Base-by-base conservation (phyloP, 2,113 vertebrate species). In the Callipepla californica region DNA sequence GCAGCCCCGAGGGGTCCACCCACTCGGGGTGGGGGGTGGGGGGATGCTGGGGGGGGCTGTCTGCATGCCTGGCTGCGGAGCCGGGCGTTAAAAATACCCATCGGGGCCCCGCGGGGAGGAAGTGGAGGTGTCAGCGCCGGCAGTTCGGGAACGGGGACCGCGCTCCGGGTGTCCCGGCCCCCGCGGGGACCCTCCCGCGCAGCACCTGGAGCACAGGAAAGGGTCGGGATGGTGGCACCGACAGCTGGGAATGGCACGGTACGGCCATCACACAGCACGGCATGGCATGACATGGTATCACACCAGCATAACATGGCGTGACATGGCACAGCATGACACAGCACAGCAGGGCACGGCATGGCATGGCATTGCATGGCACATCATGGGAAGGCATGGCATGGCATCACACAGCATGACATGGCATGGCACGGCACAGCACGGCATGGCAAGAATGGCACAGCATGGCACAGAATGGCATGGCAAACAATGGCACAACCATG, bases 121-220 rank as follows among this genome's bases (percentile, higher is more conserved):
- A 95, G 95, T 83, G 95, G 95, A 95, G 95, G 95, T 88, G 95
- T 88, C n/a, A 74, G n/a, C 70, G 85, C 58, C 90, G 93, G 92
- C 84, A 95, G 90, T 74, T 87, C 18, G 1, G 38, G 62, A 19
- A 28, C 2, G 14, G 88, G 72, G 51, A 67, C 63, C 20, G 2
- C 2, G 5, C 73, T 95, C 28, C 28, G 20, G 38, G 68, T 91
- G 42, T 86, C 92, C 82, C 6, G 1, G 17, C 17, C 45, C 70
- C 75, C 15, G 1, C 61, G 1, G 28, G 55, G 67, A 77, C 86
- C 82, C 76, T n/a, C 68, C 42, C 0, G 34, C 36, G 50, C 74
- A 34, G 17, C 38, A 8, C 15, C 2, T n/a, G 15, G 11, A 44
- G 42, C 70, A 28, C 65, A 40, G 14, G 51, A 4, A 40, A 19